These are phyloP conservation scores for Yoshiicerus persimilis DNA, from an alignment of 1,140 invertebrate species.

Conservation along the genomic window DNA sequence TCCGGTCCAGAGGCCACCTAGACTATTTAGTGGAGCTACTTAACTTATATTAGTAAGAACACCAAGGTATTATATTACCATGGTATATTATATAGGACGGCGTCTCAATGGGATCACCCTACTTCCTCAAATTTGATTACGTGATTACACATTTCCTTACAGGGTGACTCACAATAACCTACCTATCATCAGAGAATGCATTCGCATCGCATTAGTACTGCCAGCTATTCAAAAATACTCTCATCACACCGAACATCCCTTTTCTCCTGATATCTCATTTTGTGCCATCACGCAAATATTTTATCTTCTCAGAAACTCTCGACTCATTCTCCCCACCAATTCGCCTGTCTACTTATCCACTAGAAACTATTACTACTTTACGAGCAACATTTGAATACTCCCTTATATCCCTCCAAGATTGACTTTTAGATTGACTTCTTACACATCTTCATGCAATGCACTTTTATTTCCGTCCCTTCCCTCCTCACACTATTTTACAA, in stretches of 20 bases:
- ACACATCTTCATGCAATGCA: no score
- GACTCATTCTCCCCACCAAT: background rate
- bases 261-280: background rate
- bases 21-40: background rate
- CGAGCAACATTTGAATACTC: background rate
- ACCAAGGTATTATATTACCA: background rate
- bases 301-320: background rate
- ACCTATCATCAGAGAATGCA: background rate
- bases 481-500: no score
- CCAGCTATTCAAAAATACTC: background rate
- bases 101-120: background rate
- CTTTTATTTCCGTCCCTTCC: no score
- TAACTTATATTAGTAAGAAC: background rate
- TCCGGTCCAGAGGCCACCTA: background rate
- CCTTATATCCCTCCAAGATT: background rate
- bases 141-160: background rate
- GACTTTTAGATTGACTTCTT: no score
- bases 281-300: background rate
- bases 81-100: background rate
- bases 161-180: background rate
- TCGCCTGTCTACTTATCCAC: background rate
- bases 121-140: slow-evolving; percentile 16
- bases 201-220: background rate
- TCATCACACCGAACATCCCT: background rate
- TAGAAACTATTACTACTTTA: background rate